These are phyloP conservation scores for Beroe ovata DNA, from an alignment of 37 sponge, comb jelly and placozoan genomes.

Conservation along the genomic window DNA sequence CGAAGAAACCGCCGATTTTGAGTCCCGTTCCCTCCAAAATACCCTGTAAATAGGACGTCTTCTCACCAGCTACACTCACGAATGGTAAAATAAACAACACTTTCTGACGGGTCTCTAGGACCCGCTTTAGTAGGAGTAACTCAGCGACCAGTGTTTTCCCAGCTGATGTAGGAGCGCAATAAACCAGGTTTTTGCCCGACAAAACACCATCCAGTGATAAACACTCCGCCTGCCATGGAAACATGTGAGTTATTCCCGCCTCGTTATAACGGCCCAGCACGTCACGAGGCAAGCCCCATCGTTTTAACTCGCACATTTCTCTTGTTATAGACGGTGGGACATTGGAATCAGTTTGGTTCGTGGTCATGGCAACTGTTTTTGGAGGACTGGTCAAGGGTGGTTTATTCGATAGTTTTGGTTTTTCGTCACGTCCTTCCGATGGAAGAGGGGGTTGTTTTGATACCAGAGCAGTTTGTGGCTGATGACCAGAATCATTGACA, in stretches of 20 bases:
- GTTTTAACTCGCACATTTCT: conserved; percentile 38
- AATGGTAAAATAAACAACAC: conserved; percentile 92
- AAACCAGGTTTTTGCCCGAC: conserved; percentile 82
- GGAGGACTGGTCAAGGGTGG: not conserved
- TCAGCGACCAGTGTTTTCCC: conserved; percentile 98
- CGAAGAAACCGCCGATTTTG: conserved; percentile 91
- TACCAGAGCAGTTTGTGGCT: not conserved
- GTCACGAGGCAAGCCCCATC: conserved; percentile 84
- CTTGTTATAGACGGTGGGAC: not conserved
- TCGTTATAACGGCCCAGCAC: conserved; percentile 77
- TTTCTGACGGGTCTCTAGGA: conserved; percentile 84
- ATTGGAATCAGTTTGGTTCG: not conserved
- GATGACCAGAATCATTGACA: too few species aligned
- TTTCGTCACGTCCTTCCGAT: too few species aligned
- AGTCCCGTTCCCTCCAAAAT: conserved; percentile 84
- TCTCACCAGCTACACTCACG: conserved; percentile 95
- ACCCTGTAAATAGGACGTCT: conserved; percentile 77
- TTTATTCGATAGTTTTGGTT: too few species aligned
- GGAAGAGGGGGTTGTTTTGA: not conserved
- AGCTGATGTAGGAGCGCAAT: conserved; percentile 96
- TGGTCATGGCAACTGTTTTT: not conserved
- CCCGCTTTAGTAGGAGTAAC: conserved; percentile 87
- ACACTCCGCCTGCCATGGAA: conserved; percentile 96
- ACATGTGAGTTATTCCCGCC: conserved; percentile 84
- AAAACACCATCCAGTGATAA: conserved; percentile 79